Evolutionary conservation across 2,888 invertebrate genomes (phyloP), one percentile per base, ranked within the genome.

Genomic region (Imbricaverruca yamaguchii): DNA sequence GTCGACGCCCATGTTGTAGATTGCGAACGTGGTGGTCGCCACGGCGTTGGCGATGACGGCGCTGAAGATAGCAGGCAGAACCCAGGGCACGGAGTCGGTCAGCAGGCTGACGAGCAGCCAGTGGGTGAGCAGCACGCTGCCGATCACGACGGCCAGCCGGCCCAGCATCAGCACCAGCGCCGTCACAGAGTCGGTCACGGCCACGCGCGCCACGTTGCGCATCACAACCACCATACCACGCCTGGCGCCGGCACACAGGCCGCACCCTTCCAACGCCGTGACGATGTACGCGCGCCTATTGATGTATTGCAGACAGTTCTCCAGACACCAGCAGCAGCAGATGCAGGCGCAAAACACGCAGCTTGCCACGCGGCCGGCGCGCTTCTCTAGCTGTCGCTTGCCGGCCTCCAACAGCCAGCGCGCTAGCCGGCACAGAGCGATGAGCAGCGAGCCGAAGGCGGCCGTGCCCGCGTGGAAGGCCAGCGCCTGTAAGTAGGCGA

Each of bases 241-340:
- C 53, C 11, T 15, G 74, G 23, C 74, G 55, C 9, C 74, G 15
- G 55, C 21, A 23, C 74, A 74, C 55, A 74, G 55, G n/a, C 74
- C 74, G 53, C 23, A 23, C 21, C 74, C 23, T 7, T 74, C 74
- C 74, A 74, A 55, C 18, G 74, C 74, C 21, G 74, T 74, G 21
- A 74, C 74, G 21, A 74, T 74, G 74, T 74, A 74, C 53, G 74
- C 74, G 74, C 74, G 74, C 55, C 74, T 55, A 21, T 74, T 74
- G 53, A 74, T 74, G 55, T 55, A 74, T 55, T 74, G 53, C 10
- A 74, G 21, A 21, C 15, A 53, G 53, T 74, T 74, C 55, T 74
- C 74, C 18, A 74, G 53, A 10, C 74, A 74, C 74, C 74, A 74
- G 74, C 53, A 74, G 74, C 74, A 74, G 74, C 74, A 74, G 15